Evolutionary conservation across 2,113 vertebrate species (phyloP).

Genomic region (Tor tambroides): DNA sequence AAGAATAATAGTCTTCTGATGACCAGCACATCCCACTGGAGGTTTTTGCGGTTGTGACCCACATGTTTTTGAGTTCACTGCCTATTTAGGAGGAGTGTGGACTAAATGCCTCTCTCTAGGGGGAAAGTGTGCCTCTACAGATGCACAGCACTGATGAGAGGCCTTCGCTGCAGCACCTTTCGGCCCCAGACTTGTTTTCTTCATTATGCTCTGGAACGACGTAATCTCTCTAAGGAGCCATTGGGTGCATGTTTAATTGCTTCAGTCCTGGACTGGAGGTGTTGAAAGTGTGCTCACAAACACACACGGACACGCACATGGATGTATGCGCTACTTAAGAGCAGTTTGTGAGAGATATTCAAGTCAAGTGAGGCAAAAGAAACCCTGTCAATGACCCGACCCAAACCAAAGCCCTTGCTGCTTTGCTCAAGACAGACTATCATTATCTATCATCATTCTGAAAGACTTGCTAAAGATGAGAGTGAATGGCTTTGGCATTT

Average conservation of each 20-base stretch:
- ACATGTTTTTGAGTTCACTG: neutral
- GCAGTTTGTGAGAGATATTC: slow-evolving; percentile 35
- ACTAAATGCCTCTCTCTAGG: slow-evolving; percentile 22
- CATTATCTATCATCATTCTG: neutral
- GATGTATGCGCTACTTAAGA: slow-evolving; percentile 6
- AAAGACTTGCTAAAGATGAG: neutral
- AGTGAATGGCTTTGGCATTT: slow-evolving; percentile 33
- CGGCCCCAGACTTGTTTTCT: slow-evolving; percentile 16
- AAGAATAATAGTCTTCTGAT: neutral
- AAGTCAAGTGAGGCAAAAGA: slow-evolving; percentile 51
- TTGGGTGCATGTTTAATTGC: slow-evolving; percentile 27
- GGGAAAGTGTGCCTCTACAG: slow-evolving; percentile 13
- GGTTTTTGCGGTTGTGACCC: neutral
- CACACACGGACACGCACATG: slow-evolving; percentile 32
- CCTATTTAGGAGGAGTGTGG: slow-evolving; percentile 26
- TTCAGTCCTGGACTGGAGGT: slow-evolving; percentile 9
- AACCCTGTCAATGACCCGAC: slow-evolving; percentile 27
- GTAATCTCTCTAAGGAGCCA: slow-evolving; percentile 21
- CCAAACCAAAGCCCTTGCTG: slow-evolving; percentile 36
- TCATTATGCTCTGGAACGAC: neutral
- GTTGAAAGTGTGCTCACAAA: slow-evolving; percentile 12
- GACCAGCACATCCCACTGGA: neutral
- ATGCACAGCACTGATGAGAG: slow-evolving; percentile 28
- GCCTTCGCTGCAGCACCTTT: neutral
- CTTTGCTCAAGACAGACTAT: slow-evolving; percentile 4